phyloP scores from a whole-genome alignment of 2,888 invertebrate species.

The Drosophila emarginata region DNA sequence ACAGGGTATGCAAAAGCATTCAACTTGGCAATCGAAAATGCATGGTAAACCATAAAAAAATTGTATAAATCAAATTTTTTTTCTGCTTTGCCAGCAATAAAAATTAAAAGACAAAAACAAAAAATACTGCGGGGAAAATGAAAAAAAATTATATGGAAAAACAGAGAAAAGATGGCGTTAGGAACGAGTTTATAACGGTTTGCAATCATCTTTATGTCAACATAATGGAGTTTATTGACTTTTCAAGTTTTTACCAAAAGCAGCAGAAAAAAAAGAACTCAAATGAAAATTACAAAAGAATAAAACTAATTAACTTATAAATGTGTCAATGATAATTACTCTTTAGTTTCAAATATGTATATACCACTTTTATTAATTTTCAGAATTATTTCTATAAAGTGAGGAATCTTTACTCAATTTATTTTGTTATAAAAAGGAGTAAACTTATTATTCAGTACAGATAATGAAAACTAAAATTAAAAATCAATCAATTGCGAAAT shows the following conservation, averaged over 20 bases:
- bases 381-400: too few relatives aligned
- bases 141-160: not conserved
- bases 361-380: too few relatives aligned
- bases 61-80: slow-evolving; percentile 28
- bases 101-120: slow-evolving; percentile 30
- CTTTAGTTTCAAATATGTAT: too few relatives aligned
- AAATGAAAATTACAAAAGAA: slow-evolving; percentile 6
- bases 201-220: not conserved
- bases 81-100: slow-evolving; percentile 62
- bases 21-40: not conserved
- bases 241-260: slow-evolving; percentile 20
- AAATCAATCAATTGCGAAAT: too few relatives aligned
- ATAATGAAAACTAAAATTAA: too few relatives aligned
- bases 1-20: not conserved
- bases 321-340: too few relatives aligned
- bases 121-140: not conserved
- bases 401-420: too few relatives aligned
- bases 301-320: slow-evolving; percentile 11
- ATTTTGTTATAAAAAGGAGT: too few relatives aligned
- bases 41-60: not conserved
- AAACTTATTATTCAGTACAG: too few relatives aligned
- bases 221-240: slow-evolving; percentile 50
- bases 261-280: not conserved
- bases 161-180: slow-evolving; percentile 10
- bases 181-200: slow-evolving; percentile 27